Base-by-base conservation (phyloP, 2,888 invertebrate genomes). In the Drosophila niveifrons region DNA sequence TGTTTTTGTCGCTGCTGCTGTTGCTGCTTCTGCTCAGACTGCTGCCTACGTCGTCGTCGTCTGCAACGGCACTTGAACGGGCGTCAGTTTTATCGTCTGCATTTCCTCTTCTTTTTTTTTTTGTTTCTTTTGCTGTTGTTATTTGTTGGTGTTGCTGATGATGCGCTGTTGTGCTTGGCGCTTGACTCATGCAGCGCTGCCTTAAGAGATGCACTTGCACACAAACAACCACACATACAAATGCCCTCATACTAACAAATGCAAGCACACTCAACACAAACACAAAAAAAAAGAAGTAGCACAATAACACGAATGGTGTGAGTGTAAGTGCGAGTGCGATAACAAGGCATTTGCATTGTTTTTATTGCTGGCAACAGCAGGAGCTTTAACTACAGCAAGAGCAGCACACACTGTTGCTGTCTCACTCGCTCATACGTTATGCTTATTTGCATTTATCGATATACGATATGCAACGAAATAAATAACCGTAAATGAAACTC, bases 121-220 rank as follows among this genome's bases (percentile, higher is more conserved):
- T 55, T 75, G 39, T 43, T 63, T 13, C 34, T 61, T 8, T 44
- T 50, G 18, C 17, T 57, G 18, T 28, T 53, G 36, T 36, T 36
- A n/a, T 36, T 28, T 57, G 23, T n/a, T 67, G 23, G 23, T 23
- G 23, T 23, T 23, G 23, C 11, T 67, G 67, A 23, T 63, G 70
- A 41, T 75, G 71, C 17, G 76, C 58, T 61, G 64, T 41, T 61
- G 64, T 41, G 39, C 52, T 75, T 77, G 84, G 85, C 85, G 85
- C 85, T 85, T 85, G 85, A 85, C 88, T 85, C 85, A 85, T 85
- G 84, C 88, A 65, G 84, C 74, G 81, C 72, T 52, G 68, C 59
- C 67, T 78, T 66, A 77, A 70, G 84, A 75, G 76, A 69, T 66
- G 75, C 72, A 83, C 78, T 81, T 65, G 72, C 70, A 52, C 66